phyloP scores from a whole-genome alignment of 2,888 invertebrate species.

The Leptinotarsa tumamoca region DNA sequence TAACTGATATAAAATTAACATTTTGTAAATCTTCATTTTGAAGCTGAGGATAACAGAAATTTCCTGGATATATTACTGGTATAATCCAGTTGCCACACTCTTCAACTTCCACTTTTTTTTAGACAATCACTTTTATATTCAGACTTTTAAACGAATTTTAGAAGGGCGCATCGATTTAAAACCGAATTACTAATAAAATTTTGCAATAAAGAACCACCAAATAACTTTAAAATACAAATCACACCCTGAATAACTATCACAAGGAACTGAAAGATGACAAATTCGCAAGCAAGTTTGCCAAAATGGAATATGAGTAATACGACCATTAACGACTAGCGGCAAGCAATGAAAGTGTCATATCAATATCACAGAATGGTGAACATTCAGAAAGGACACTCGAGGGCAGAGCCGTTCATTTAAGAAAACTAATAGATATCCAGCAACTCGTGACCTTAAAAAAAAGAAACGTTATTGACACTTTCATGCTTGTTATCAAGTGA shows the following conservation, averaged over 20 bases:
- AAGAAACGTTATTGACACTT: no score
- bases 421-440: no score
- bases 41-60: conserved; percentile 33
- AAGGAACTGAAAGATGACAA: no score
- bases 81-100: conserved; percentile 10
- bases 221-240: neutral
- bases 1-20: conserved; percentile 61
- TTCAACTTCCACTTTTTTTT: conserved; percentile 3
- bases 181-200: neutral
- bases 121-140: conserved; percentile 25
- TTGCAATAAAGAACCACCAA: neutral
- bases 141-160: conserved; percentile 44
- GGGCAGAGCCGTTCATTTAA: no score
- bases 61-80: conserved; percentile 24
- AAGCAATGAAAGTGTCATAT: no score
- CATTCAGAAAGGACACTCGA: no score
- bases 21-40: conserved; percentile 65
- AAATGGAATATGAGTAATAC: no score
- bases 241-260: neutral
- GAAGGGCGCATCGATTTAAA: conserved; percentile 42
- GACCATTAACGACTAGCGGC: no score
- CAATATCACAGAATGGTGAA: no score
- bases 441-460: no score
- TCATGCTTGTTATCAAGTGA: no score
- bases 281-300: no score